Evolutionary conservation across 1,140 invertebrate genomes (phyloP).

Genomic region (Drosophila dunni): DNA sequence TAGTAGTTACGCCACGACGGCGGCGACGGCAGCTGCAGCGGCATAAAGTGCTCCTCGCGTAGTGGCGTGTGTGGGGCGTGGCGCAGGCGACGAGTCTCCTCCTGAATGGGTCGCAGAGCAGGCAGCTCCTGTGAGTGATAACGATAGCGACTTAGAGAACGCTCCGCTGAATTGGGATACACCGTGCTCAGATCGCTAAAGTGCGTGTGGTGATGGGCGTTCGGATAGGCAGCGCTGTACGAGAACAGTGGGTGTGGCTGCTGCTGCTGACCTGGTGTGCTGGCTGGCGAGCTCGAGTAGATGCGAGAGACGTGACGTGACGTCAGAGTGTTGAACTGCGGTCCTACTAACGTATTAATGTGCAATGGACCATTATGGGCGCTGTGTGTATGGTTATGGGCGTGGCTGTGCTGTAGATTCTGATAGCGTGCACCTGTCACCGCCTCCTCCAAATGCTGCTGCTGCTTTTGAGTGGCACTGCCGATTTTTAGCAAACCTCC

Average conservation of each 20-base stretch:
- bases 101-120: constrained; percentile 90
- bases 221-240: constrained; percentile 28
- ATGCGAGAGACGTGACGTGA: constrained; percentile 86
- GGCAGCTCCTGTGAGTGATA: constrained; percentile 91
- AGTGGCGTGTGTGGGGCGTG: constrained; percentile 28
- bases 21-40: constrained; percentile 86
- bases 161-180: constrained; percentile 91
- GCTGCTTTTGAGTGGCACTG: constrained; percentile 32
- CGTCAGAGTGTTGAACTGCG: constrained; percentile 75
- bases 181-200: constrained; percentile 94
- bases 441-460: constrained; percentile 48
- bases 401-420: constrained; percentile 48
- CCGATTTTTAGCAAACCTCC: constrained; percentile 72
- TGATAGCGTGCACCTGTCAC: constrained; percentile 71
- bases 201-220: constrained; percentile 85
- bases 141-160: constrained; percentile 87
- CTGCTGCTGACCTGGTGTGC: constrained; percentile 70
- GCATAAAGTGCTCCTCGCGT: constrained; percentile 86
- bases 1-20: constrained; percentile 85
- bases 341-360: constrained; percentile 76
- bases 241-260: constrained; percentile 33
- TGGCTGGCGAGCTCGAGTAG: constrained; percentile 88
- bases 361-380: constrained; percentile 68
- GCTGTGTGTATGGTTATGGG: constrained; percentile 42
- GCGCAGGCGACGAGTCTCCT: constrained; percentile 86